Base-by-base conservation (phyloP, 2,113 vertebrate species). In the Ictalurus furcatus region DNA sequence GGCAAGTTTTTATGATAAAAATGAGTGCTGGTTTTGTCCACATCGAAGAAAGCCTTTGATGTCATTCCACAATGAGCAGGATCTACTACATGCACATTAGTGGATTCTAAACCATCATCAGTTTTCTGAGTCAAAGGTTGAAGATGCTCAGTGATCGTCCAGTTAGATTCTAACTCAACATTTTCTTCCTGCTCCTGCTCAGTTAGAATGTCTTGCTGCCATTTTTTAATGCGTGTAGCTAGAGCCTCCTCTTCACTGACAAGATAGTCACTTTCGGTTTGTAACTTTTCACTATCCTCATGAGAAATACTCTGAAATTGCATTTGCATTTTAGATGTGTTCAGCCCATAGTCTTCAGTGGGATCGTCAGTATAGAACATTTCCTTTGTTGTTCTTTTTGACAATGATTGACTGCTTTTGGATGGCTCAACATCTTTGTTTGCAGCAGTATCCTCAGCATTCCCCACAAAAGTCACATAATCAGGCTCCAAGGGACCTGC, bases 151-250 rank as follows among this genome's bases (percentile, higher is more conserved):
- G 92, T 92, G 81, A 93, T 54, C 74, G 94, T 78, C 95, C 94
- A 96, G 34, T 94, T 94, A 14, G 96, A 93, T 84, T 96, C 95
- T 7, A 94, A 87, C 87, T 96, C 95, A 90, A 92, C 92, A 73
- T 91, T 93, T 91, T 95, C 94, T 65, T 95, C 95, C 84, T 93
- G 95, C 85, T 96, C 94, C 84, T 93, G 95, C 86, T 96, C 94
- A 1, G 91, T 89, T 19, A 92, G 91, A 88, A 90, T 90, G 79
- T 96, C 95, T 85, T 95, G 89, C 87, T 96, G 95, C 95, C 95
- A 95, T 91, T 95, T 96, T 23, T 94, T 88, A 28, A 95, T 94
- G 12, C 94, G 94, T 83, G 95, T 94, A 88, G 94, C 95, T 82
- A 94, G 82, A 19, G 95, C 95, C 65, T 94, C 95, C 65, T 96